Evolutionary conservation across 2,888 invertebrate species (phyloP), one percentile per base, ranked within the genome.

Genomic region (Habrosyne pyritoides): DNA sequence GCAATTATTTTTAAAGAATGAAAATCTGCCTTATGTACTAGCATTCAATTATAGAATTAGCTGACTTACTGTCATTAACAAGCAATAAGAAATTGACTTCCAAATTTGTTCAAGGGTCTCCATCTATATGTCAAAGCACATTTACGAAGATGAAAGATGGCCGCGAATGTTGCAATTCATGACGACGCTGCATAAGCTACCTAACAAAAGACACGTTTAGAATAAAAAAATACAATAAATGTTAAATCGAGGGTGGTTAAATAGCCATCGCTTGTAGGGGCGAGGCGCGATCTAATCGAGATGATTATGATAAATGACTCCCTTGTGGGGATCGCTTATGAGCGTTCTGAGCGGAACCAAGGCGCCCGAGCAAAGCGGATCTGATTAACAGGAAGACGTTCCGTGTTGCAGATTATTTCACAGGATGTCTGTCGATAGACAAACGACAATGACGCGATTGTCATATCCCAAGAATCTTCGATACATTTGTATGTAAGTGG

Each of bases 171-270:
- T 64, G 71, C 75, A 67, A 76, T 63, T 71, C 76, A 77, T 69
- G 64, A 63, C 50, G 50, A 18, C 50, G 21, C 60, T 56, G 63
- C 57, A 67, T 78, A 77, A 77, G 76, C 75, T 73, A 74, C 77
- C 71, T 63, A 70, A 79, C 76, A 77, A 83, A 81, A 81, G 79
- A 78, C 82, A 79, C 78, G 83, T 76, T 79, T 73, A 67, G 78
- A 83, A 82, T 85, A 80, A 83, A 83, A 81, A 87, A 87, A 79
- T 81, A 87, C 85, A 89, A 89, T 87, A 87, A 87, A 80, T 84
- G 91, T 89, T 88, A 89, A 90, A 90, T 90, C 86, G 90, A 89
- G 91, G 91, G 90, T 86, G 84, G 83, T 81, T 86, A 86, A 84
- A 81, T 82, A 81, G 79, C 81, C 79, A 50, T 50, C 50, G 83